Conservation (phyloP, 2,113 vertebrate species). For the Enhydra lutris region DNA sequence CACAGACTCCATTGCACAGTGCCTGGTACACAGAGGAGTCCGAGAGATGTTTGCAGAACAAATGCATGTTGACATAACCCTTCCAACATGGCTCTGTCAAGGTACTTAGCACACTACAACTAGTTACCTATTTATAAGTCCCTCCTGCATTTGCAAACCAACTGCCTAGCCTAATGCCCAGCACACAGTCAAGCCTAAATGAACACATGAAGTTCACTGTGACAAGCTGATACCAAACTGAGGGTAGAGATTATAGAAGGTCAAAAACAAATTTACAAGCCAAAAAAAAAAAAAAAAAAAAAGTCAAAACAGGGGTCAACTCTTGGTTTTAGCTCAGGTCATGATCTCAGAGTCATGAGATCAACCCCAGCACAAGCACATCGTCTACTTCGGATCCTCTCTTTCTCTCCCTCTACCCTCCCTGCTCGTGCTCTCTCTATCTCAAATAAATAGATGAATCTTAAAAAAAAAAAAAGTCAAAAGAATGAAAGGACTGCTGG, state of each 20-base stretch:
- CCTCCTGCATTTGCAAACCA: neutral
- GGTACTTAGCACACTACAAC: neutral
- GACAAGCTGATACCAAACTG: neutral
- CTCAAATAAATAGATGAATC: neutral
- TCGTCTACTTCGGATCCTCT: neutral
- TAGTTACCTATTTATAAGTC: neutral
- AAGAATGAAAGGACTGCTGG: neutral
- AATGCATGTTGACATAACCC: neutral
- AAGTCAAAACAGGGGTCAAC: neutral
- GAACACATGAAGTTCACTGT: neutral
- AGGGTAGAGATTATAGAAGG: neutral
- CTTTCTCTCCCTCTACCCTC: neutral
- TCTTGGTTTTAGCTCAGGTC: neutral
- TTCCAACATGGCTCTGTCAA: neutral
- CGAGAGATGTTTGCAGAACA: neutral
- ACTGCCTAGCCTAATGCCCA: neutral
- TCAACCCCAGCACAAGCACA: neutral
- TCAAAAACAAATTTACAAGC: neutral
- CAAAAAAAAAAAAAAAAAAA: neutral
- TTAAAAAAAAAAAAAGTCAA: neutral
- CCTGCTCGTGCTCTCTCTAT: neutral
- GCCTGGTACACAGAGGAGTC: neutral
- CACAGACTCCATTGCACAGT: fast-evolving
- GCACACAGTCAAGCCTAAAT: too few relatives aligned
- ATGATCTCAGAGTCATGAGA: neutral